Evolutionary conservation across 2,888 invertebrate species (phyloP).

Genomic region (Villa cingulata): DNA sequence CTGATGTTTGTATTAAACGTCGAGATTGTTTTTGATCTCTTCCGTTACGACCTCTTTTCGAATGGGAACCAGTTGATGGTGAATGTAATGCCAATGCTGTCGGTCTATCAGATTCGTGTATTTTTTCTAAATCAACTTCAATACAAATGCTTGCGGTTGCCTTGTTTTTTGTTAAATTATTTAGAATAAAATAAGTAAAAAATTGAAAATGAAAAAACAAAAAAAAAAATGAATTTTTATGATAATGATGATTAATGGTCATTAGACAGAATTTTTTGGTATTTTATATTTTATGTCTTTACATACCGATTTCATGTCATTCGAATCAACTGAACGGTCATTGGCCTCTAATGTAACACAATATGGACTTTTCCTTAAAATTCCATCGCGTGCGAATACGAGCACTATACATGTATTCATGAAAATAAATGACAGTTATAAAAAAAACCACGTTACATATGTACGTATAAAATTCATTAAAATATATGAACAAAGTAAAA

Average conservation of each 20-base stretch:
- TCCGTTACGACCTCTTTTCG: slow-evolving; percentile 4
- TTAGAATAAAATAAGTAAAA: slow-evolving; percentile 16
- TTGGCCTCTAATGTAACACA: slow-evolving; percentile 40
- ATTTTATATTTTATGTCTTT: background rate
- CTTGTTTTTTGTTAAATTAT: no score
- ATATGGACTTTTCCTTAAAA: slow-evolving; percentile 34
- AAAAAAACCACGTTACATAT: no score
- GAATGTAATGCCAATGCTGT: slow-evolving; percentile 25
- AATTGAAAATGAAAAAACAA: background rate
- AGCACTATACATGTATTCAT: slow-evolving; percentile 20
- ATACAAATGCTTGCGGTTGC: slow-evolving; percentile 35
- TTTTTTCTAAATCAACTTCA: slow-evolving; percentile 24
- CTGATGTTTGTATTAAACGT: slow-evolving; percentile 17
- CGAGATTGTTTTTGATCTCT: slow-evolving; percentile 3
- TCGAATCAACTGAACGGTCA: slow-evolving; percentile 37
- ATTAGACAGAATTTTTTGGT: no score
- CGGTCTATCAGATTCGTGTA: slow-evolving; percentile 28
- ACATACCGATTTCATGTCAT: slow-evolving; percentile 16
- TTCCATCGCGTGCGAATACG: slow-evolving; percentile 27
- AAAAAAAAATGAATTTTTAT: background rate
- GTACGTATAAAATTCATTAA: no score
- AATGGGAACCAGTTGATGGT: background rate
- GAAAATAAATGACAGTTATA: no score
- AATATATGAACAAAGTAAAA: no score
- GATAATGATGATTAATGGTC: no score